A percentile compares a stretch with the other conserved stretches of the same genome.
Evolutionary conservation across 1,140 invertebrate genomes (phyloP).

Genomic region (Vanessa tameamea): DNA sequence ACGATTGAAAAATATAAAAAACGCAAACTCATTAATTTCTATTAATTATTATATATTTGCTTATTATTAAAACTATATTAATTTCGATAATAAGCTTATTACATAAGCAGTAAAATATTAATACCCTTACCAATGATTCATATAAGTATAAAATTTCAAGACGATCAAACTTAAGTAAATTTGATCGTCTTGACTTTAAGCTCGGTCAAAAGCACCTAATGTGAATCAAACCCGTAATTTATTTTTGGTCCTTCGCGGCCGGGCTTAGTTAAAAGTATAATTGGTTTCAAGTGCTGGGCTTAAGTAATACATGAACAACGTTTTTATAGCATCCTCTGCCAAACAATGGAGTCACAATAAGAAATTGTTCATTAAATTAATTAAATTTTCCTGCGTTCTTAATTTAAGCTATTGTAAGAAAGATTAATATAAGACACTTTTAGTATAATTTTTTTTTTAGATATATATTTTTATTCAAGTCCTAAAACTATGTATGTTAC

Average conservation of each 20-base stretch:
- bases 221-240: constrained; percentile 47
- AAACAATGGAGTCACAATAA: constrained; percentile 60
- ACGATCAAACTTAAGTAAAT: background rate
- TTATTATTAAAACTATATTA: too few species aligned
- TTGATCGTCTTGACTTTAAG: too few species aligned
- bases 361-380: constrained; percentile 36
- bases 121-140: too few species aligned
- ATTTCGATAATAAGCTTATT: too few species aligned
- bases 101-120: too few species aligned
- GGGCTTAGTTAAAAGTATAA: constrained; percentile 68
- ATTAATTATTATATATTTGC: too few species aligned
- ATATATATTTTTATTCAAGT: too few species aligned
- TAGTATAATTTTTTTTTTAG: too few species aligned
- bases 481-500: too few species aligned
- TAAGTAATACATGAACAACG: constrained; percentile 60
- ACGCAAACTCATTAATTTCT: too few species aligned
- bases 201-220: constrained; percentile 47
- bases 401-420: constrained; percentile 41
- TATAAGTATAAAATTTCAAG: background rate
- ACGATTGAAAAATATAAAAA: too few species aligned
- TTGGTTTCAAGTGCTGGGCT: constrained; percentile 66
- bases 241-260: constrained; percentile 50
- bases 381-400: constrained; percentile 1
- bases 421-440: too few species aligned
- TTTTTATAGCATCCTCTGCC: constrained; percentile 57